Evolutionary conservation across 1,140 invertebrate genomes (phyloP).

Genomic region (Pseudomyrmex gracilis): DNA sequence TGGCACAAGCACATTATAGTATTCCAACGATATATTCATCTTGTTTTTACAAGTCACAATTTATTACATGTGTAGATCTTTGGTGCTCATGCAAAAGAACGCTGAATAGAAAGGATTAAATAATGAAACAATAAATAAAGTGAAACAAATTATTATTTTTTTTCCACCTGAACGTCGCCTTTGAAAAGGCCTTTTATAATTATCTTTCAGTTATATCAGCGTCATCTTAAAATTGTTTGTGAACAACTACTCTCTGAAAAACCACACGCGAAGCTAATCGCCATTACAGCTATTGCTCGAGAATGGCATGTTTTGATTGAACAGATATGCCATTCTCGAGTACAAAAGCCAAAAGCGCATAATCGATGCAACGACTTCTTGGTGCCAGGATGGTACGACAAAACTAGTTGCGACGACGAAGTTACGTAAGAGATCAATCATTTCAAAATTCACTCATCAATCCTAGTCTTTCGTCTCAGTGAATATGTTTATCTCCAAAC

Average conservation of each 20-base stretch:
- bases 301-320: background rate
- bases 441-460: background rate
- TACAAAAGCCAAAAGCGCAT: background rate
- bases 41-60: background rate
- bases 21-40: background rate
- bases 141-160: too few relatives aligned
- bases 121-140: background rate
- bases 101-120: background rate
- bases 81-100: background rate
- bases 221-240: background rate
- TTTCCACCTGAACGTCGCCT: background rate
- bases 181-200: background rate
- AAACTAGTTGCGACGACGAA: background rate
- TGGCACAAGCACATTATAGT: too few relatives aligned
- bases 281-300: background rate
- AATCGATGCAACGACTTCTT: background rate
- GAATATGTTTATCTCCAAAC: too few relatives aligned
- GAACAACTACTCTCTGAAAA: background rate
- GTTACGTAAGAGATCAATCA: slow-evolving; percentile 20
- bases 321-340: background rate
- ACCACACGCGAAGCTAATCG: background rate
- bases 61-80: background rate
- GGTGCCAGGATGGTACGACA: slow-evolving; percentile 1
- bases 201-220: background rate
- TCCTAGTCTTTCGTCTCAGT: too few relatives aligned